These are phyloP conservation scores for Syngnathus rostellatus DNA, from an alignment of 2,797 vertebrate species.

Conservation along the genomic window DNA sequence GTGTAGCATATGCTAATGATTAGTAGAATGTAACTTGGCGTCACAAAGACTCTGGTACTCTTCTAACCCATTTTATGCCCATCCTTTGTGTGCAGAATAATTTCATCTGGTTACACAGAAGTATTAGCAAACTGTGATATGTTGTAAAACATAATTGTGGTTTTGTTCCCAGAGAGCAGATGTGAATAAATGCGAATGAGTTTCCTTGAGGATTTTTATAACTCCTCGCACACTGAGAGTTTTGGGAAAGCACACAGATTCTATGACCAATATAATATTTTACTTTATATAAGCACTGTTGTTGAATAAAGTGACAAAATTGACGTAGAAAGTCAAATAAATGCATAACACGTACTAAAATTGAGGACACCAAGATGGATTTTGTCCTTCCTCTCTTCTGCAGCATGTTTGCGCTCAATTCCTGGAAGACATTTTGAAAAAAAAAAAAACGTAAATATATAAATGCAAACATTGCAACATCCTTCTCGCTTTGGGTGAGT, in stretches of 20 bases:
- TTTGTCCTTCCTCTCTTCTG: constrained; percentile 61
- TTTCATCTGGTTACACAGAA: constrained; percentile 1
- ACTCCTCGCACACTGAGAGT: background rate
- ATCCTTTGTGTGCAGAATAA: background rate
- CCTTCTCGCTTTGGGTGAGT: background rate
- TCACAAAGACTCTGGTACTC: background rate
- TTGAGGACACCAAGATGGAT: constrained; percentile 72
- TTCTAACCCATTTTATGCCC: background rate
- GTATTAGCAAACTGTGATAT: background rate
- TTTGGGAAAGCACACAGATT: background rate
- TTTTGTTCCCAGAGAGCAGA: background rate
- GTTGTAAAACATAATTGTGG: background rate
- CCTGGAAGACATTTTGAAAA: constrained; percentile 29
- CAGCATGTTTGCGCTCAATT: constrained; percentile 72
- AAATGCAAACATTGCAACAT: constrained; percentile 3
- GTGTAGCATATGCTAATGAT: background rate
- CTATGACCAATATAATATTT: too few relatives aligned
- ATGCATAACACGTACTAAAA: constrained; percentile 74
- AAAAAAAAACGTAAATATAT: constrained; percentile 4
- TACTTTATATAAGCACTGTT: too few relatives aligned
- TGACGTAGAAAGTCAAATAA: background rate
- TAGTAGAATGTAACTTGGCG: background rate
- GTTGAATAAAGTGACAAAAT: background rate
- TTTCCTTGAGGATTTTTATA: background rate
- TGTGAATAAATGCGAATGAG: background rate